Evolutionary conservation across 2,888 invertebrate species (phyloP).

Genomic region (Drosophila greeni): DNA sequence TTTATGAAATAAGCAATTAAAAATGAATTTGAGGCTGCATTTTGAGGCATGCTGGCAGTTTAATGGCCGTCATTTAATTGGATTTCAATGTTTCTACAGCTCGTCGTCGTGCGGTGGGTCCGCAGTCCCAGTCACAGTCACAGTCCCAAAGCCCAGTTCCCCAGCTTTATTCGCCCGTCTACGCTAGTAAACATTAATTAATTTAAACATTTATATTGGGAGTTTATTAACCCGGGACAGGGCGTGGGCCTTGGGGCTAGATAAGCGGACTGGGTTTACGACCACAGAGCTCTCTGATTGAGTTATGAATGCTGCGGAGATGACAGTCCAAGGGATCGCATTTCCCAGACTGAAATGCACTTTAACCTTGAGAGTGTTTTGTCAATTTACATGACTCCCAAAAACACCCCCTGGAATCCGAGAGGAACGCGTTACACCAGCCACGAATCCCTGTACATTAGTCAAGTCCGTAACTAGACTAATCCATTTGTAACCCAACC

Average conservation of each 20-base stretch:
- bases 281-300: constrained; percentile 48
- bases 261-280: constrained; percentile 47
- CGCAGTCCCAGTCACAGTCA: background rate
- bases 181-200: constrained; percentile 67
- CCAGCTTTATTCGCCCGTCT: constrained; percentile 26
- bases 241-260: constrained; percentile 34
- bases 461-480: constrained; percentile 52
- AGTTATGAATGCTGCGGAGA: constrained; percentile 58
- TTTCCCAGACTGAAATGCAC: constrained; percentile 14
- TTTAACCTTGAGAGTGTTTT: constrained; percentile 36
- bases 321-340: constrained; percentile 32
- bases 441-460: constrained; percentile 49
- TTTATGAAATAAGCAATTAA: constrained; percentile 74
- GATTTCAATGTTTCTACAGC: constrained; percentile 66
- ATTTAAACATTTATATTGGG: constrained; percentile 70
- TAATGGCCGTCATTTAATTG: constrained; percentile 68
- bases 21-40: constrained; percentile 62
- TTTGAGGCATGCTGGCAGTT: constrained; percentile 63
- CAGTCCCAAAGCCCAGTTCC: constrained; percentile 29
- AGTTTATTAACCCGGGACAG: constrained; percentile 59
- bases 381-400: constrained; percentile 43
- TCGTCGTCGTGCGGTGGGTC: constrained; percentile 56
- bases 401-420: constrained; percentile 54
- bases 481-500: constrained; percentile 52
- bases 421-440: constrained; percentile 2